A percentile compares a stretch with the other conserved stretches of the same genome.
These are phyloP conservation scores for Diabrotica virgifera DNA, from an alignment of 1,140 invertebrate species.

Conservation along the genomic window DNA sequence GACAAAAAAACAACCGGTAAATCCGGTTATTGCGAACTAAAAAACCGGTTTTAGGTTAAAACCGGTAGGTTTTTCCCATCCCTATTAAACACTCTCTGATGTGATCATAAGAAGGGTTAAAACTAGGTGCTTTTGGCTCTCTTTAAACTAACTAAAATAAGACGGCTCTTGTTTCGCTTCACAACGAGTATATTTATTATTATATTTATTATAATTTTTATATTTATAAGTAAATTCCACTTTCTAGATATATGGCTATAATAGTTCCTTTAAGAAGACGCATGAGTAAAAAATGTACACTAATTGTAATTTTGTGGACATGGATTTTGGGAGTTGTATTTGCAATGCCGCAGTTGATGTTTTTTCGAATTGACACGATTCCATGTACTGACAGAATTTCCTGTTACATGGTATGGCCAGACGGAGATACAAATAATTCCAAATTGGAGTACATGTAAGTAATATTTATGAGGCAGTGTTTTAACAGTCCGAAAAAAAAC, in stretches of 20 bases:
- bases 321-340: constrained; percentile 76
- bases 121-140: no score
- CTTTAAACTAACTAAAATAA: no score
- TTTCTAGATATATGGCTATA: constrained; percentile 83
- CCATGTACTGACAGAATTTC: constrained; percentile 60
- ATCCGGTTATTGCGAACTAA: no score
- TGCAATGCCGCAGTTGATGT: constrained; percentile 80
- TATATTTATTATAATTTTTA: no score
- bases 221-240: neutral
- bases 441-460: constrained; percentile 78
- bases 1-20: no score
- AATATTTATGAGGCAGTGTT: no score
- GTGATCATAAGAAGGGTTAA: no score
- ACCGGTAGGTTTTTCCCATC: no score
- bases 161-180: no score
- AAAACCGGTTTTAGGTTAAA: no score
- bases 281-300: constrained; percentile 75
- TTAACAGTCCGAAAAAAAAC: no score
- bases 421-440: constrained; percentile 67
- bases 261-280: constrained; percentile 84
- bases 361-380: constrained; percentile 57
- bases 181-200: neutral
- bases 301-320: constrained; percentile 77
- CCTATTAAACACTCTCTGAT: no score
- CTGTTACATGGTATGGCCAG: constrained; percentile 81